Evolutionary conservation across 1,140 invertebrate genomes (phyloP).

Genomic region (Hylaeus volcanicus): DNA sequence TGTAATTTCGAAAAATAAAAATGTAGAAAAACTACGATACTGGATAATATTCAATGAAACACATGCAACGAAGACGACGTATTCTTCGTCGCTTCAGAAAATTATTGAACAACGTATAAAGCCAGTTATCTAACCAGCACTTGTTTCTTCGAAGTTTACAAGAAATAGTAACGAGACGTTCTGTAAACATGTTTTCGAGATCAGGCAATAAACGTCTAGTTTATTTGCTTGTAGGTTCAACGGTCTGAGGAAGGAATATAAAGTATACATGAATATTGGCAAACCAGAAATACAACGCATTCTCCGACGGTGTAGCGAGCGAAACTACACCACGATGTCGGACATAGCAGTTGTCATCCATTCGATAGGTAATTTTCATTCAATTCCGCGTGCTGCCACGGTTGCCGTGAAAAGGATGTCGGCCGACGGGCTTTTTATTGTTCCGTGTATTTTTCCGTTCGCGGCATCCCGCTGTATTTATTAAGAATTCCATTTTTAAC

Average conservation of each 20-base stretch:
- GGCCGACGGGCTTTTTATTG: background rate
- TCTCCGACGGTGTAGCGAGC: slow-evolving; percentile 26
- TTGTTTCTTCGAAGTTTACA: background rate
- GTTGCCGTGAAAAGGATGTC: background rate
- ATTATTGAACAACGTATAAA: no score
- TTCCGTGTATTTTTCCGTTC: background rate
- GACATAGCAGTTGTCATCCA: slow-evolving; percentile 64
- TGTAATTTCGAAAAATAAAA: no score
- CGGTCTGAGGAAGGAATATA: slow-evolving; percentile 37
- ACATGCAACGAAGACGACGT: no score
- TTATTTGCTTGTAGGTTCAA: slow-evolving; percentile 37
- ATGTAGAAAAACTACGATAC: no score
- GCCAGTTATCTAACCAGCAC: background rate
- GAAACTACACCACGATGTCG: slow-evolving; percentile 53
- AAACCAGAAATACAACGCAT: slow-evolving; percentile 49
- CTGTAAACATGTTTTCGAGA: background rate
- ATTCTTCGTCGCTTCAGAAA: no score
- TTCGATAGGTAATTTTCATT: slow-evolving; percentile 72
- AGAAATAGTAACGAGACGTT: no score
- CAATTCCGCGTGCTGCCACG: slow-evolving; percentile 38
- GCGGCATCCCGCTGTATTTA: slow-evolving; percentile 5
- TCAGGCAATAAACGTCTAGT: background rate
- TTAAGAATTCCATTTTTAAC: background rate
- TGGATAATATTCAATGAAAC: no score
- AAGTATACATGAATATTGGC: slow-evolving; percentile 41